phyloP scores from a whole-genome alignment of 1,140 invertebrate species.

The Drosophila pachea region DNA sequence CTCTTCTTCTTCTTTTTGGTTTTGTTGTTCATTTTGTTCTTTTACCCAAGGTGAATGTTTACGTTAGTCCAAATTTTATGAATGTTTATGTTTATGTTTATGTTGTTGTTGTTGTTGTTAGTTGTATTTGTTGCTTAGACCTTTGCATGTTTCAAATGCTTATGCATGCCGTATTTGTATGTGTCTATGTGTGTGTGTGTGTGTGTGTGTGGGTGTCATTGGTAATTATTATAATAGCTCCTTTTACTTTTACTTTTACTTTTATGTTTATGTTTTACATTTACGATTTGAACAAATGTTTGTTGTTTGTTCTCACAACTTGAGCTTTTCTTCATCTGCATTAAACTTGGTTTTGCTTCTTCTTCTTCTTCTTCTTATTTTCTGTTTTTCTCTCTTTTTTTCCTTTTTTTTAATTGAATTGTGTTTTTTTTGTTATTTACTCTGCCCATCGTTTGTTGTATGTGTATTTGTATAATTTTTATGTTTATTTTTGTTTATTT shows the following conservation, averaged over 20 bases:
- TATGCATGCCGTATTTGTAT: constrained; percentile 62
- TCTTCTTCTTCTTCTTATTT: constrained; percentile 35
- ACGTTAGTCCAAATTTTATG: constrained; percentile 44
- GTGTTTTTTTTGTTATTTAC: constrained; percentile 45
- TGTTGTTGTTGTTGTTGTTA: constrained; percentile 30
- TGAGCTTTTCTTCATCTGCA: constrained; percentile 45
- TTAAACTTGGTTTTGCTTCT: constrained; percentile 40
- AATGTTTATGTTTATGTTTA: constrained; percentile 35
- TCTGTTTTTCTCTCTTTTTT: constrained; percentile 40
- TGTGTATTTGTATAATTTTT: constrained; percentile 47
- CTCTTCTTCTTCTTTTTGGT: constrained; percentile 25
- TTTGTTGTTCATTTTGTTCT: neutral
- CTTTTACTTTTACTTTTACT: constrained; percentile 27
- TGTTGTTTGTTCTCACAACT: constrained; percentile 50
- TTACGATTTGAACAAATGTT: constrained; percentile 46
- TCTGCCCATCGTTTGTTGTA: constrained; percentile 46
- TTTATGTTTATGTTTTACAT: constrained; percentile 42
- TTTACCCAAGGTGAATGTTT: constrained; percentile 49
- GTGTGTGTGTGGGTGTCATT: constrained; percentile 20
- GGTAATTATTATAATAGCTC: constrained; percentile 41
- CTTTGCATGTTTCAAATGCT: constrained; percentile 49
- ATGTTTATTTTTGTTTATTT: constrained; percentile 65
- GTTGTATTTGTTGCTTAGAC: constrained; percentile 28
- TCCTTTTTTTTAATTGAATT: constrained; percentile 55
- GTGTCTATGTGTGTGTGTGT: constrained; percentile 50